Evolutionary conservation across 2,113 vertebrate genomes (phyloP), one percentile per base, ranked within the genome.

Genomic region (Phocoena phocoena): DNA sequence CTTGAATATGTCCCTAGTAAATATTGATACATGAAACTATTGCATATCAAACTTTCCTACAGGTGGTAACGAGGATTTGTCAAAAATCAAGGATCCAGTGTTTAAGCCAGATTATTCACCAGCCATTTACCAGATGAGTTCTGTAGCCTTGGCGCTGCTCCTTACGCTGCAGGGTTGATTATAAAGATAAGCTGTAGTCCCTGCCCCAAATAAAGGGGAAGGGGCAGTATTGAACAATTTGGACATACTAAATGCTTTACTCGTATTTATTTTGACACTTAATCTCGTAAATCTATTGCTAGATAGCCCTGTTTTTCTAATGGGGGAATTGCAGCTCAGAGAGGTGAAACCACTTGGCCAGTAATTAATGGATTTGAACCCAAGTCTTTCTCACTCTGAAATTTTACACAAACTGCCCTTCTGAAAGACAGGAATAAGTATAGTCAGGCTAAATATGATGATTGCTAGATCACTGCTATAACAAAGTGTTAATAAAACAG

Each of bases 341-440:
- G 58, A 55, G 18, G 33, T 68, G 15, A 95, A 76, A 76, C 82
- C 25, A 67, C 18, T 79, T 92, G 47, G 5, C 76, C 80, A 60
- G 44, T 77, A 60, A 86, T 77, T 73, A 70, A 65, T 90, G 25
- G 25, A 62, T 88, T 91, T 63, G 25, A 85, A 90, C 10, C n/a
- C 10, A 68, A 18, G 50, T 74, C n/a, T 81, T 81, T 20, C 55
- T 58, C 17, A 58, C 55, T 58, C 18, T 81, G 47, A 44, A 92
- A 31, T 23, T 67, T 73, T 67, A 47, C 11, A 36, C 17, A 47
- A 36, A 17, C 65, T 50, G 7, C 86, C n/a, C 80, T 96, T 90
- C 55, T 80, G 26, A 94, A 97, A 92, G 80, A 73, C 68, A 65
- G 28, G 18, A 93, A 55, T 85, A 77, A 77, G 25, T 95, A 25